These are phyloP conservation scores for Leptobrachium ailaonicum DNA, from an alignment of 2,113 vertebrate species.

Conservation along the genomic window DNA sequence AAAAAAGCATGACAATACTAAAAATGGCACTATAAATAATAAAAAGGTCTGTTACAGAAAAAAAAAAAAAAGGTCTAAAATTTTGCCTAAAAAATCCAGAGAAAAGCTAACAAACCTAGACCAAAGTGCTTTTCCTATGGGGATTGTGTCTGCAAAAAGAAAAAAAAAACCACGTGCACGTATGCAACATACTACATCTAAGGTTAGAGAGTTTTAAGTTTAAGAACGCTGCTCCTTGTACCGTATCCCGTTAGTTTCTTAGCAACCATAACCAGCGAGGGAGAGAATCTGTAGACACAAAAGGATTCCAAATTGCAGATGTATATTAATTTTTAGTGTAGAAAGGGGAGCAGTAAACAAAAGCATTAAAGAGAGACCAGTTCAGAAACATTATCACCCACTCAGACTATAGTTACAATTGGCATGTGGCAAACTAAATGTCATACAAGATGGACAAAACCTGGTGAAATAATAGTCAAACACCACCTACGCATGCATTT, in stretches of 20 bases:
- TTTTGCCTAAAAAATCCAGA: too few species aligned
- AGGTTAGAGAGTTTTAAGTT: constrained; percentile 16
- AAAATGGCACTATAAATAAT: too few species aligned
- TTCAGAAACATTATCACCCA: not conserved
- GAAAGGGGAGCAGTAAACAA: not conserved
- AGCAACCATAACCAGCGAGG: constrained; percentile 15
- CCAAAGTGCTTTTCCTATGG: too few species aligned
- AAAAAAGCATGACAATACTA: too few species aligned
- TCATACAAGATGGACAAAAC: not conserved
- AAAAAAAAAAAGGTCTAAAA: too few species aligned
- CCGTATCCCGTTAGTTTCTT: constrained; percentile 2
- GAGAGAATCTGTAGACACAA: constrained; percentile 16
- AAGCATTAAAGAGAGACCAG: not conserved
- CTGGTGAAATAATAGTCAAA: not conserved
- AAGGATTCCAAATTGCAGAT: constrained; percentile 1
- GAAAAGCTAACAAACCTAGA: too few species aligned
- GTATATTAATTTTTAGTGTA: constrained; percentile 10
- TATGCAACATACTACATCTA: not conserved
- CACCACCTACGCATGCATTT: not conserved
- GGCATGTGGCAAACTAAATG: not conserved
- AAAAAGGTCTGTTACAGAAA: too few species aligned
- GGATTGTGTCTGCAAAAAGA: too few species aligned
- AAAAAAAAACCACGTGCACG: too few species aligned
- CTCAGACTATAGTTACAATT: not conserved
- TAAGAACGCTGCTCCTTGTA: not conserved